Conservation (phyloP, 2,113 vertebrate species). For the Enhydra lutris region DNA sequence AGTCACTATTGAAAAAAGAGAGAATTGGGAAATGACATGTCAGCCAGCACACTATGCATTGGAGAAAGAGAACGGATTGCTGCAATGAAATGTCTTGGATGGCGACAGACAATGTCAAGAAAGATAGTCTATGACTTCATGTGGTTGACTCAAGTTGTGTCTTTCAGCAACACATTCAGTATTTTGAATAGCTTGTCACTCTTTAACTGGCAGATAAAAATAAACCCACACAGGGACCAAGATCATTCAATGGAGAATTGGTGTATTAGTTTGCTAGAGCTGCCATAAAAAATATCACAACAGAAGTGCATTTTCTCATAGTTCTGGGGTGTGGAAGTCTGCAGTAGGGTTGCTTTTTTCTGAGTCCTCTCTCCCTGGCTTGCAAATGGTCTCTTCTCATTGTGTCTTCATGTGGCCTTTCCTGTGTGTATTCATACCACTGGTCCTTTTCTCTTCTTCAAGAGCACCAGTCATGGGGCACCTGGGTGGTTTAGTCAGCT, state of each 20-base stretch:
- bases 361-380: neutral
- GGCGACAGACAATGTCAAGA: neutral
- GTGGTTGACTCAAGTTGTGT: neutral
- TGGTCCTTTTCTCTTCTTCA: neutral
- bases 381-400: neutral
- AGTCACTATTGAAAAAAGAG: neutral
- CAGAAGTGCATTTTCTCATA: neutral
- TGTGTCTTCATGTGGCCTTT: neutral
- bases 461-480: neutral
- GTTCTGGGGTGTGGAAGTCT: no score
- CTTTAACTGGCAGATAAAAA: neutral
- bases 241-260: neutral
- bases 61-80: neutral
- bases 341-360: neutral
- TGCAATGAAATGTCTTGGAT: neutral
- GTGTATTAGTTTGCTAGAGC: neutral
- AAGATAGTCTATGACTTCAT: neutral
- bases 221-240: neutral
- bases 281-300: neutral
- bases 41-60: neutral
- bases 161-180: neutral
- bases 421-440: rapidly evolving
- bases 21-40: neutral
- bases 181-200: neutral
- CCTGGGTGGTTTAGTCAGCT: neutral